Evolutionary conservation across 2,797 vertebrate genomes (phyloP).

Genomic region (Sebastes variabilis): DNA sequence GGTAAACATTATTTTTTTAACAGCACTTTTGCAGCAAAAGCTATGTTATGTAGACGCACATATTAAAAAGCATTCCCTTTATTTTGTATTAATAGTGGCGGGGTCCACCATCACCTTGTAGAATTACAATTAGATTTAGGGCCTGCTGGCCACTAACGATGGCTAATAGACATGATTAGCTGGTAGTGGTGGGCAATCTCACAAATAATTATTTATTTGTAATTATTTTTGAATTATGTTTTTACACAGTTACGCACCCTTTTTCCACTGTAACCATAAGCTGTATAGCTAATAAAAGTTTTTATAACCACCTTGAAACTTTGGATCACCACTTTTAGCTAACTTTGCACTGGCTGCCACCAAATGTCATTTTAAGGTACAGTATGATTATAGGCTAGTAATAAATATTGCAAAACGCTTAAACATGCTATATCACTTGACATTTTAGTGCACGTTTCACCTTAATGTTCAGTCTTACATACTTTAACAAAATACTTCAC

Average conservation of each 20-base stretch:
- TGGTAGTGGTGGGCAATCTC: not conserved
- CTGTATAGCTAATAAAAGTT: not conserved
- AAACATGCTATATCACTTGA: not conserved
- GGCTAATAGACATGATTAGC: not conserved
- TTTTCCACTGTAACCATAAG: not conserved
- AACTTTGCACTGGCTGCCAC: not conserved
- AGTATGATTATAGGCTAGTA: slow-evolving; percentile 17
- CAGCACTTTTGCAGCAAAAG: not conserved
- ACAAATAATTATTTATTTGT: slow-evolving; percentile 46
- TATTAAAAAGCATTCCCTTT: not conserved
- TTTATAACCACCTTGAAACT: not conserved
- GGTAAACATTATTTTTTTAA: accelerated
- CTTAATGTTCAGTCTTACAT: not conserved
- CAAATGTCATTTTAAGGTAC: slow-evolving; percentile 27
- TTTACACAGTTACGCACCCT: not conserved
- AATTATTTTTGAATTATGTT: not conserved
- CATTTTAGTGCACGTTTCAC: not conserved
- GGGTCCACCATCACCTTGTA: not conserved
- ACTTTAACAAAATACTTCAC: not conserved
- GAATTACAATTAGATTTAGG: not conserved
- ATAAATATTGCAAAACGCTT: slow-evolving; percentile 6
- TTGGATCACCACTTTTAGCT: too few species aligned
- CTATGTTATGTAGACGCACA: not conserved
- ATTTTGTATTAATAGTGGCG: not conserved
- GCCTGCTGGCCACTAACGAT: accelerated